These are phyloP conservation scores for Elgonia sp. DNA, from an alignment of 2,888 invertebrate genomes.

Conservation along the genomic window DNA sequence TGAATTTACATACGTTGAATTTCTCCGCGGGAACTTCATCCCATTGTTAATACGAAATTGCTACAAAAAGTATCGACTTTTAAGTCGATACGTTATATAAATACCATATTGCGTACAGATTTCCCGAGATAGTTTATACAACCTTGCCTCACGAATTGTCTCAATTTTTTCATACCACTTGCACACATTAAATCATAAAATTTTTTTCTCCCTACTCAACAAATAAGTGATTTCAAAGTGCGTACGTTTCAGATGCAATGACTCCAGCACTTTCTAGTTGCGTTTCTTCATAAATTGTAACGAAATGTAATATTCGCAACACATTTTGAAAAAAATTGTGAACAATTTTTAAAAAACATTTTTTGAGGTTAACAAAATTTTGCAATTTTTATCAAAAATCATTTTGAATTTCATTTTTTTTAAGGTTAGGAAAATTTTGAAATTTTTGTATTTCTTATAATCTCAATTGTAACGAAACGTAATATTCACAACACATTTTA, in stretches of 20 bases:
- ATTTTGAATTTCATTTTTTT: too few species aligned
- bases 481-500: too few species aligned
- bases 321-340: neutral
- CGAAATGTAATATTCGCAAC: slow-evolving; percentile 9
- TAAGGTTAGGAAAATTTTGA: too few species aligned
- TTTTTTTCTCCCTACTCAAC: neutral
- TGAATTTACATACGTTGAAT: slow-evolving; percentile 7
- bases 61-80: slow-evolving; percentile 15
- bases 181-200: slow-evolving; percentile 33
- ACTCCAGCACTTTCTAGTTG: slow-evolving; percentile 25
- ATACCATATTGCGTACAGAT: slow-evolving; percentile 31
- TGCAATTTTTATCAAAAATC: too few species aligned
- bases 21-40: neutral
- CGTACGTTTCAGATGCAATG: slow-evolving; percentile 27
- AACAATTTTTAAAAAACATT: too few species aligned
- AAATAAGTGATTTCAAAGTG: slow-evolving; percentile 23
- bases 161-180: neutral
- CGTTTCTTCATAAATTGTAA: slow-evolving; percentile 14
- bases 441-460: too few species aligned
- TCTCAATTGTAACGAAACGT: too few species aligned
- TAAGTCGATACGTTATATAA: slow-evolving; percentile 12
- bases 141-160: slow-evolving; percentile 20
- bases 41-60: slow-evolving; percentile 29
- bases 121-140: slow-evolving; percentile 24
- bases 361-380: too few species aligned